Base-by-base conservation (phyloP, 2,888 invertebrate species). In the Caenorhabditis parvicauda region DNA sequence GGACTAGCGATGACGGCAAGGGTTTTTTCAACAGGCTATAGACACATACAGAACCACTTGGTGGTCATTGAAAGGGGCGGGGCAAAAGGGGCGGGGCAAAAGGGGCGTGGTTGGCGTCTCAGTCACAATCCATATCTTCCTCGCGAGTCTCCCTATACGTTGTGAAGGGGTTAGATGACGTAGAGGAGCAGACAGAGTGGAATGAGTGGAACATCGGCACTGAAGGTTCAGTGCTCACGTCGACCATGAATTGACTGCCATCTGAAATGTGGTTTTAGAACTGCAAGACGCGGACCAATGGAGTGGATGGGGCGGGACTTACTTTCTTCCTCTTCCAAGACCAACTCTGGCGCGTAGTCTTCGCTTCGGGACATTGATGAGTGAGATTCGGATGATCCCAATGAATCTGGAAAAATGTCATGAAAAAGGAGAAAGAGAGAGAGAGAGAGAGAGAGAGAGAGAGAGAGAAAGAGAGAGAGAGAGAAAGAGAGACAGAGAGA, bases 241-340 rank as follows among this genome's bases (percentile, higher is more conserved):
- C 19, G 35, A 17, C 38, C 48, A 27, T 39, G 27, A 17, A 9
- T 17, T 24, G 1, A 14, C 6, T 21, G 37, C 28, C 37, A 48
- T n/a, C n/a, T n/a, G n/a, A n/a, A n/a, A n/a, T n/a, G n/a, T n/a
- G n/a, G n/a, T n/a, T n/a, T n/a, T n/a, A n/a, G n/a, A n/a, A n/a
- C n/a, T n/a, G n/a, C n/a, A n/a, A n/a, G n/a, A n/a, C n/a, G n/a
- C n/a, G n/a, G n/a, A n/a, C n/a, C n/a, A n/a, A n/a, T n/a, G n/a
- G n/a, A n/a, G n/a, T n/a, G n/a, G n/a, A n/a, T n/a, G n/a, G n/a
- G n/a, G n/a, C n/a, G n/a, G n/a, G n/a, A n/a, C n/a, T n/a, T n/a
- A n/a, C n/a, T 41, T 39, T 68, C 68, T 38, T 68, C 68, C 38
- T 68, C 68, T 38, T 68, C 68, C 3, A 64, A 50, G n/a, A 68